Evolutionary conservation across 2,113 vertebrate genomes (phyloP).

Genomic region (Clarias gariepinus): DNA sequence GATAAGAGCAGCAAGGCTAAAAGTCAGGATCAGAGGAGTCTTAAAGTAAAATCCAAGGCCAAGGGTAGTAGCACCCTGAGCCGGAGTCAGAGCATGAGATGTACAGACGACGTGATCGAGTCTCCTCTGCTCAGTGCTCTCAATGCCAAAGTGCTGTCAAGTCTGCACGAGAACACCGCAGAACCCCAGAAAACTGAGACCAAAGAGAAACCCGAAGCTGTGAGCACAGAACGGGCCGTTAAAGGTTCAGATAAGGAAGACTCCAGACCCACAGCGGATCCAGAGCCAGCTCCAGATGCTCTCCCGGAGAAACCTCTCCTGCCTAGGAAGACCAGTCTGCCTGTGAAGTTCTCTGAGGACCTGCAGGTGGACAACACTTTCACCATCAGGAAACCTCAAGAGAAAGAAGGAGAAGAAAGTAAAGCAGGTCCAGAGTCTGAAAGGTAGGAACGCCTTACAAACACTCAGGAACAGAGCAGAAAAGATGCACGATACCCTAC

Average conservation of each 20-base stretch:
- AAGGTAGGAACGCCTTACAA: not conserved
- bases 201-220: not conserved
- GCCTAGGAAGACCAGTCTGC: not conserved
- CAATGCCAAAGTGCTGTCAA: conserved; percentile 11
- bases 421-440: not conserved
- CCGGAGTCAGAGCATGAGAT: conserved; percentile 63
- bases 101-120: conserved; percentile 36
- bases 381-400: not conserved
- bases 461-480: not conserved
- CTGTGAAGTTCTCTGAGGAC: not conserved
- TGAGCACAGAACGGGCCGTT: not conserved
- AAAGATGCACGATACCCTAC: not conserved
- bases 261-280: not conserved
- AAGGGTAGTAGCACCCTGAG: conserved; percentile 41
- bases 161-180: not conserved
- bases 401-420: not conserved
- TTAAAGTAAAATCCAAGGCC: conserved; percentile 58
- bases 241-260: not conserved
- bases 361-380: not conserved
- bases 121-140: conserved; percentile 17
- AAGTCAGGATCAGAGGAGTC: conserved; percentile 43
- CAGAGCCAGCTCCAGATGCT: not conserved
- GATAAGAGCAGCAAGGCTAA: conserved; percentile 59
- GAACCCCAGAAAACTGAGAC: not conserved
- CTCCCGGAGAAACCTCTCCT: not conserved